Evolutionary conservation across 2,888 invertebrate genomes (phyloP).

Genomic region (Parnassius mnemosyne): DNA sequence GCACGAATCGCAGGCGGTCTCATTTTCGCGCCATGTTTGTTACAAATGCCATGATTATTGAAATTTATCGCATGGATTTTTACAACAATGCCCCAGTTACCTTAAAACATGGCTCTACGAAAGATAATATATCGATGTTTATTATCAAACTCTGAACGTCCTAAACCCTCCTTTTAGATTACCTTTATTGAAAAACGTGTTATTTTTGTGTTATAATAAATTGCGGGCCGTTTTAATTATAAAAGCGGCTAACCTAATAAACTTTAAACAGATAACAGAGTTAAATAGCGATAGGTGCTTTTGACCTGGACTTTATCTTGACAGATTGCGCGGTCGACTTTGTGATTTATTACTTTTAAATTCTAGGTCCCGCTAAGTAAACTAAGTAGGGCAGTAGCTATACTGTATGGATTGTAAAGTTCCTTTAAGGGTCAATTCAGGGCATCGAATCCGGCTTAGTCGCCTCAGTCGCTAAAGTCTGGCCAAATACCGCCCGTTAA

Average conservation of each 20-base stretch:
- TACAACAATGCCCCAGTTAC: constrained; percentile 31
- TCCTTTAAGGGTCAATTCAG: constrained; percentile 64
- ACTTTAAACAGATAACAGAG: constrained; percentile 45
- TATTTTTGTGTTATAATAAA: background rate
- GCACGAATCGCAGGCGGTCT: constrained; percentile 38
- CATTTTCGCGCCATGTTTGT: constrained; percentile 60
- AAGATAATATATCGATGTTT: constrained; percentile 37
- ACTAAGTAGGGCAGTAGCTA: constrained; percentile 49
- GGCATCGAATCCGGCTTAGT: constrained; percentile 67
- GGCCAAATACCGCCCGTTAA: constrained; percentile 29
- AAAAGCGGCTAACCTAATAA: constrained; percentile 37
- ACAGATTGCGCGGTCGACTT: constrained; percentile 45
- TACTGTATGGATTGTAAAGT: constrained; percentile 51
- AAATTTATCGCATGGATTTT: constrained; percentile 37
- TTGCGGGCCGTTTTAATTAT: constrained; percentile 29
- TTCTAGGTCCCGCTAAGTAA: constrained; percentile 45
- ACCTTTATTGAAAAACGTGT: constrained; percentile 31
- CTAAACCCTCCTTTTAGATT: constrained; percentile 27
- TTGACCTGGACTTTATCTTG: constrained; percentile 56
- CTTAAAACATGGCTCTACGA: constrained; percentile 27
- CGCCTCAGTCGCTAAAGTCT: constrained; percentile 43
- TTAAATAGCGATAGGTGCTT: constrained; percentile 44
- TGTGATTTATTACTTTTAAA: constrained; percentile 49
- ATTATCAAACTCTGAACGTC: background rate
- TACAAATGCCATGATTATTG: constrained; percentile 33